Evolutionary conservation across 2,888 invertebrate genomes (phyloP), one percentile per base, ranked within the genome.

Genomic region (Electrophaes corylata): DNA sequence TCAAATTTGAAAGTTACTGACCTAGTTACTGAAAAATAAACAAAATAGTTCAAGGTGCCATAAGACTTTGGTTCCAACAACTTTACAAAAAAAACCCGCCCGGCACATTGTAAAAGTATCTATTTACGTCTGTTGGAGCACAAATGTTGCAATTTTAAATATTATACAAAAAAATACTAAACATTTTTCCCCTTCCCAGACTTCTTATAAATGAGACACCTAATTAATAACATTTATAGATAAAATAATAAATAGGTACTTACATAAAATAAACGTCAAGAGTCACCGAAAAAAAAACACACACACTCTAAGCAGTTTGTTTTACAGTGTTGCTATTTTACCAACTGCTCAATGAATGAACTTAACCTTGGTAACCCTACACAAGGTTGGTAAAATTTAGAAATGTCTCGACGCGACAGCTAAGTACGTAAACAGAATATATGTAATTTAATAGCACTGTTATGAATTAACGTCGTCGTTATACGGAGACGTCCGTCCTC

Each of bases 331-430:
- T 58, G 41, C 54, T 57, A 60, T 58, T 12, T 19, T 20, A 48
- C 35, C 35, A 50, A 50, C 35, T 45, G 6, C 20, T 39, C 33
- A 43, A 48, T 62, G 46, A 62, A 57, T 50, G 58, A 64, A 69
- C 65, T 61, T 70, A 70, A 71, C 76, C 70, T 75, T 69, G 67
- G 49, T 65, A 62, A 71, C 66, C 62, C 55, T 62, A 66, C 62
- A 67, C 62, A 65, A 50, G 51, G 3, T 1, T 26, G 16, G 41
- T 20, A 11, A 31, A 19, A 48, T 50, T 20, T 37, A 10, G 37
- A 16, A 8, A 18, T 37, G 29, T 33, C 35, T 48, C 48, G 18
- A 40, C 23, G n/a, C n/a, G n/a, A n/a, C n/a, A n/a, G n/a, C n/a
- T n/a, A 31, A 8, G 11, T 23, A 5, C 5, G 23, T 10, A 29